phyloP scores from a whole-genome alignment of 2,797 vertebrate species.

The Silurus lanzhouensis region DNA sequence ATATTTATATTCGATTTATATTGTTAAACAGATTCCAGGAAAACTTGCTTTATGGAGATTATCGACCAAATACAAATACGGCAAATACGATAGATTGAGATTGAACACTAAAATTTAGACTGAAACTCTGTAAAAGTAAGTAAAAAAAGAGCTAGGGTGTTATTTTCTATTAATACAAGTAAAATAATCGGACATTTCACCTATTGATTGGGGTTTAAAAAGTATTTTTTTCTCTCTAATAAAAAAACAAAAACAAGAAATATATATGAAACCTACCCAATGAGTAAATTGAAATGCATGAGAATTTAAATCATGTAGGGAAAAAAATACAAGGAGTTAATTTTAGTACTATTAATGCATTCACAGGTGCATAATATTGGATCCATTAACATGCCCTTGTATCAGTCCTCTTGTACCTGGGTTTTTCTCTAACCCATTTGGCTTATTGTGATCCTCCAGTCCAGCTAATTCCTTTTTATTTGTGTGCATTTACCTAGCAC shows the following conservation, averaged over 20 bases:
- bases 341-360: neutral
- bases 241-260: too few species aligned
- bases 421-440: neutral
- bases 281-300: neutral
- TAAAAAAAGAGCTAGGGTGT: too few species aligned
- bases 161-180: too few species aligned
- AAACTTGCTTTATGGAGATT: too few species aligned
- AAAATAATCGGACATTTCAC: too few species aligned
- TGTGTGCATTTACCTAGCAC: conserved; percentile 14
- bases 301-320: neutral
- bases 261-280: neutral
- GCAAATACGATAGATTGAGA: too few species aligned
- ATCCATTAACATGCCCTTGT: neutral
- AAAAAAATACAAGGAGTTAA: neutral
- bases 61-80: too few species aligned
- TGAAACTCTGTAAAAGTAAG: neutral
- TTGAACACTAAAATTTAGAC: neutral
- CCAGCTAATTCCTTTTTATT: neutral
- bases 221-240: too few species aligned
- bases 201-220: too few species aligned
- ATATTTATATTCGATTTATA: neutral
- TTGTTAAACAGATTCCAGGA: neutral
- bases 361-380: too few species aligned
- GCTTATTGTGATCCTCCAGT: neutral
- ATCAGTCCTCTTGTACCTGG: neutral